Conservation (phyloP, 2,797 vertebrate genomes). For the Threskiornis aethiopicus region DNA sequence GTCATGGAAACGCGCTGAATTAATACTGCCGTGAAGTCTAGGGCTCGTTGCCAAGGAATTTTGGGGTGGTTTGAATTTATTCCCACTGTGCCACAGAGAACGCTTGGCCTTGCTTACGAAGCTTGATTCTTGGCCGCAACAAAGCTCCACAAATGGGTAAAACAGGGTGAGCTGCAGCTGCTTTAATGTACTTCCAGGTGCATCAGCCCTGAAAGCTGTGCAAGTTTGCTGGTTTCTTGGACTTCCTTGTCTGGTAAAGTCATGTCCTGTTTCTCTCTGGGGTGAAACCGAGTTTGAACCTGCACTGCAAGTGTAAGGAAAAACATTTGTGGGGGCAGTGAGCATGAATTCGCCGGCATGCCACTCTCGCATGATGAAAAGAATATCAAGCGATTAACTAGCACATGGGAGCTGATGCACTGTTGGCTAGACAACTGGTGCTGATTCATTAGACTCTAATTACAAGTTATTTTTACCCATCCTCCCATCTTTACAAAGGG, state of each 20-base stretch:
- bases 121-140: neutral
- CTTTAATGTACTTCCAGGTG: neutral
- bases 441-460: constrained; percentile 53
- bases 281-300: neutral
- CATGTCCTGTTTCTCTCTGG: neutral
- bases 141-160: neutral
- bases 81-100: neutral
- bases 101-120: neutral
- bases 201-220: neutral
- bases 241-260: neutral
- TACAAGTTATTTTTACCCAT: constrained; percentile 48
- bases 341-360: neutral
- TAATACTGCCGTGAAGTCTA: neutral
- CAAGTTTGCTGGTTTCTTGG: neutral
- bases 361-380: neutral
- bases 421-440: constrained; percentile 19
- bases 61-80: constrained; percentile 13
- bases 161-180: neutral
- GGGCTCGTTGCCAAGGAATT: neutral
- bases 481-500: constrained; percentile 6
- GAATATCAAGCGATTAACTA: neutral
- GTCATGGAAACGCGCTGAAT: neutral
- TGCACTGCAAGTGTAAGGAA: neutral
- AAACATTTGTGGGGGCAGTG: neutral
- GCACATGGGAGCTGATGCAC: neutral